Evolutionary conservation across 1,140 invertebrate genomes (phyloP).

Genomic region (Lepidurus apus): DNA sequence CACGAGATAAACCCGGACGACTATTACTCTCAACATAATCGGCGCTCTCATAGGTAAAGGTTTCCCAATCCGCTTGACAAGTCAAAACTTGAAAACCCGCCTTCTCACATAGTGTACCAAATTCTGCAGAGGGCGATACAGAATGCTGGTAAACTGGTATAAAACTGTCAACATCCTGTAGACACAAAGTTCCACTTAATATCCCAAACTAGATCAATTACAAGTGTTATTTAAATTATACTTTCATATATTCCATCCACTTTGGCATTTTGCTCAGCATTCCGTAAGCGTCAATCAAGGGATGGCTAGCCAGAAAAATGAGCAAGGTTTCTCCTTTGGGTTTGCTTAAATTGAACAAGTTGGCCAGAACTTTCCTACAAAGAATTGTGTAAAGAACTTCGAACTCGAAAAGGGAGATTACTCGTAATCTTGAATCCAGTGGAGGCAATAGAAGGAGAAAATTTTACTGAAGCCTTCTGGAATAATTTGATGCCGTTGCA

Average conservation of each 20-base stretch:
- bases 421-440: conserved; percentile 70
- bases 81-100: conserved; percentile 60
- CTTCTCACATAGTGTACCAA: conserved; percentile 55
- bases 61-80: conserved; percentile 57
- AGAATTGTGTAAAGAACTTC: not conserved
- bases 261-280: conserved; percentile 51
- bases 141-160: conserved; percentile 44
- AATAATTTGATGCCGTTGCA: conserved; percentile 43
- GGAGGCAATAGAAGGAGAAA: conserved; percentile 73
- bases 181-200: not conserved
- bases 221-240: conserved; percentile 33
- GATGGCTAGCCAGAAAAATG: conserved; percentile 61
- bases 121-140: conserved; percentile 56
- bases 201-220: too few species aligned
- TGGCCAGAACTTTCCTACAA: conserved; percentile 55
- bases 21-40: conserved; percentile 41
- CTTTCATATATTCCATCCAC: conserved; percentile 62
- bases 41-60: conserved; percentile 57
- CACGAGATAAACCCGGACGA: conserved; percentile 53
- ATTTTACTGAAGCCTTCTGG: conserved; percentile 56
- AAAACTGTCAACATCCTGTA: conserved; percentile 54
- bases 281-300: conserved; percentile 63
- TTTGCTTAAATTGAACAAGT: conserved; percentile 58
- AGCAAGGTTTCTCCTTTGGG: conserved; percentile 61
- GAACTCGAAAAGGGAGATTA: conserved; percentile 44